Percentiles rank a stretch among this genome's conserved stretches.
Evolutionary conservation across 2,797 vertebrate genomes (phyloP).

Genomic region (Poecilia velifera): DNA sequence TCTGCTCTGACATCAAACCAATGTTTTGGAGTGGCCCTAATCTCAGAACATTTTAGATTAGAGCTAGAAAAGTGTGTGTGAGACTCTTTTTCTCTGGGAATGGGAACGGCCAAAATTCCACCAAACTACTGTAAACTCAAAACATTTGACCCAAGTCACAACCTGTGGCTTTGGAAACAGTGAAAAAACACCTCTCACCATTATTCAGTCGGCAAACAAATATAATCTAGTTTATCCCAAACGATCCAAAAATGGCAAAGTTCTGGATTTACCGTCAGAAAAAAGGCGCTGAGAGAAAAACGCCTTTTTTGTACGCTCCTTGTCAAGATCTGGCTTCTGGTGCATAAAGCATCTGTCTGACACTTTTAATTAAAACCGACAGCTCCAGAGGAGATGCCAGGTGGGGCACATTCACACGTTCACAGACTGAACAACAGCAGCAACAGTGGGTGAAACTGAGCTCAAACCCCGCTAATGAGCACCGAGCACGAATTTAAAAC

Average conservation of each 20-base stretch:
- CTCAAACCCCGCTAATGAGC: conserved; percentile 12
- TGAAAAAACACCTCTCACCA: not conserved
- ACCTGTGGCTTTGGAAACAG: not conserved
- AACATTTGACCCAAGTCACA: not conserved
- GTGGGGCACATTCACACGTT: conserved; percentile 1
- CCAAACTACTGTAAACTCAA: not conserved
- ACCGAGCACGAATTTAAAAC: conserved; percentile 11
- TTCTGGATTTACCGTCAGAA: not conserved
- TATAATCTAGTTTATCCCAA: not conserved
- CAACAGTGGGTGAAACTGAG: conserved; percentile 8
- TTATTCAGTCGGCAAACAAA: not conserved
- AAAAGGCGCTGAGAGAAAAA: not conserved
- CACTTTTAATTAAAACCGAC: conserved; percentile 77
- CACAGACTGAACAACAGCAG: not conserved
- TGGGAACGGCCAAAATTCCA: not conserved
- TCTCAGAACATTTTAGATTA: not conserved
- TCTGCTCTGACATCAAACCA: not conserved
- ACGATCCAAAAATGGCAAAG: not conserved
- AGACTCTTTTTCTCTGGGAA: not conserved
- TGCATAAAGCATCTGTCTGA: conserved; percentile 27
- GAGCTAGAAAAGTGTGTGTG: not conserved
- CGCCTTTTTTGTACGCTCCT: not conserved
- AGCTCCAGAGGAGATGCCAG: conserved; percentile 56
- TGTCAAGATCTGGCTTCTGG: not conserved
- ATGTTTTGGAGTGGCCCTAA: not conserved